phyloP scores from a whole-genome alignment of 1,140 invertebrate genomes.

The Meteorus sp. region DNA sequence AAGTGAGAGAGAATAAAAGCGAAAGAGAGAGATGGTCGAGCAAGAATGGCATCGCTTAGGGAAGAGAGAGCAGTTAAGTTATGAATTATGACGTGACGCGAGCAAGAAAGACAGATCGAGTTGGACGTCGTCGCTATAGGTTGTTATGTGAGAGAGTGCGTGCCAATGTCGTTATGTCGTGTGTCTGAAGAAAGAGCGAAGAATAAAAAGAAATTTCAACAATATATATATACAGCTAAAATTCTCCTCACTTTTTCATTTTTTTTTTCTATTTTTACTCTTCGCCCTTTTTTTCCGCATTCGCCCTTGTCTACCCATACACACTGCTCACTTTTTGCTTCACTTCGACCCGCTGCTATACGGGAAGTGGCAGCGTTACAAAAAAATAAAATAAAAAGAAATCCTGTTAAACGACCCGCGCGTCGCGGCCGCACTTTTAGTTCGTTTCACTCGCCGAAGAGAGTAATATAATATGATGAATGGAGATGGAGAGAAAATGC shows the following conservation, averaged over 20 bases:
- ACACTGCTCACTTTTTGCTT: slow-evolving; percentile 9
- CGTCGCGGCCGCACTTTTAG: neutral
- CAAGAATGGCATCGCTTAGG: slow-evolving; percentile 27
- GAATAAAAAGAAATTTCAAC: no score
- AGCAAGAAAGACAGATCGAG: slow-evolving; percentile 51
- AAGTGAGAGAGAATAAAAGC: slow-evolving; percentile 23
- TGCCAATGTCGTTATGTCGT: slow-evolving; percentile 36
- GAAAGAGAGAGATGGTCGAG: slow-evolving; percentile 39
- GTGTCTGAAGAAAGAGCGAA: no score
- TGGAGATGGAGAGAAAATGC: no score
- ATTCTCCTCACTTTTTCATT: no score
- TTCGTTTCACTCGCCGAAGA: neutral
- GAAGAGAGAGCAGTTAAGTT: slow-evolving; percentile 50
- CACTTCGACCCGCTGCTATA: slow-evolving; percentile 18
- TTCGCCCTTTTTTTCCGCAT: slow-evolving; percentile 21
- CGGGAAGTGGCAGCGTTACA: slow-evolving; percentile 31
- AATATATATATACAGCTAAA: no score
- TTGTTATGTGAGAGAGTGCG: slow-evolving; percentile 44
- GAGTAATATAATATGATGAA: neutral
- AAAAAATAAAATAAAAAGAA: no score
- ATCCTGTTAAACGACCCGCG: slow-evolving; percentile 33
- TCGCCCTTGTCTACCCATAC: slow-evolving; percentile 18
- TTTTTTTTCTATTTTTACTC: slow-evolving; percentile 17
- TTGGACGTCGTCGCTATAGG: slow-evolving; percentile 39
- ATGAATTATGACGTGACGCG: slow-evolving; percentile 54